Percentiles rank a stretch among this genome's conserved stretches.
Evolutionary conservation across 2,797 vertebrate species (phyloP).

Genomic region (Echiichthys vipera): DNA sequence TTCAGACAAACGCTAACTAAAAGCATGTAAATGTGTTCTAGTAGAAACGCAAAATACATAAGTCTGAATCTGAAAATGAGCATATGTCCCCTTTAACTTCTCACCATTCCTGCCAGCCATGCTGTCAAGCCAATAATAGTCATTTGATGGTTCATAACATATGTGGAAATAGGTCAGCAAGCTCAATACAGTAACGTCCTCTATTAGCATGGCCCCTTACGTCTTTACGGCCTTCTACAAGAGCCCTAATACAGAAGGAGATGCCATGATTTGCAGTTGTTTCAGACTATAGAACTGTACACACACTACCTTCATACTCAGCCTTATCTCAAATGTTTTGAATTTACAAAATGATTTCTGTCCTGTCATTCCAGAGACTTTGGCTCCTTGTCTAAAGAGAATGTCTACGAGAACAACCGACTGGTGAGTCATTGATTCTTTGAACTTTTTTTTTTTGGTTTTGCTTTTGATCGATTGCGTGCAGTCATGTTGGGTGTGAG

Average conservation of each 20-base stretch:
- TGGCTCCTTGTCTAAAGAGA: constrained; percentile 93
- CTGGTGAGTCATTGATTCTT: constrained; percentile 94
- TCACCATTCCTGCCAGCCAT: constrained; percentile 5
- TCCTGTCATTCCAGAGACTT: constrained; percentile 89
- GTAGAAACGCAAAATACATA: too few species aligned
- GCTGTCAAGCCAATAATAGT: constrained; percentile 54
- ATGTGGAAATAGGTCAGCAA: constrained; percentile 40
- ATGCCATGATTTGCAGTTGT: not conserved
- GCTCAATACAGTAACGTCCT: constrained; percentile 24
- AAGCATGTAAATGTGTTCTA: too few species aligned
- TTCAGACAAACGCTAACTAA: too few species aligned
- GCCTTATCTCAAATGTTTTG: not conserved
- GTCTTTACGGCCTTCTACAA: not conserved
- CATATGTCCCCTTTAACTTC: too few species aligned
- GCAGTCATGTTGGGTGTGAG: constrained; percentile 17
- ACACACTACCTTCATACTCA: not conserved
- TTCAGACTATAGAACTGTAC: not conserved
- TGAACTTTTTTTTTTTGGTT: too few species aligned
- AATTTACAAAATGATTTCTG: not conserved
- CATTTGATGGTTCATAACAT: constrained; percentile 51
- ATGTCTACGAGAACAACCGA: constrained; percentile 95
- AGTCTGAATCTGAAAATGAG: too few species aligned
- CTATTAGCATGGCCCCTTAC: not conserved
- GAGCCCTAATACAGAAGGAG: not conserved
- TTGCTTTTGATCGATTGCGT: too few species aligned